Conservation (phyloP, 2,888 invertebrate species). For the Tricholauxania praeusta region DNA sequence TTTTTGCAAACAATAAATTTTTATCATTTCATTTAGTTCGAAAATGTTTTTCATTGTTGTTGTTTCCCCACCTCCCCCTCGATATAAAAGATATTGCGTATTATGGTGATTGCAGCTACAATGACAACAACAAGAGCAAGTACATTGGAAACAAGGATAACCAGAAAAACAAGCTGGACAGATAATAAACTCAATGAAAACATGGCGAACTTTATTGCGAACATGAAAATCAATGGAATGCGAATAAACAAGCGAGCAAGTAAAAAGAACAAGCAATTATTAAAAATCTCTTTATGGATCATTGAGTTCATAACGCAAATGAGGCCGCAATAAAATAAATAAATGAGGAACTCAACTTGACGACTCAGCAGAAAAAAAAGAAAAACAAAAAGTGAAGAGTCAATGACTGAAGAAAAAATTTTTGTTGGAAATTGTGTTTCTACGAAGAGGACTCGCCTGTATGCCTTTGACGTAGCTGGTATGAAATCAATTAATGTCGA, state of each 20-base stretch:
- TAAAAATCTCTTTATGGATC: conserved; percentile 62
- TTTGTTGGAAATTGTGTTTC: too few relatives aligned
- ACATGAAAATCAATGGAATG: conserved; percentile 64
- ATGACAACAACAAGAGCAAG: conserved; percentile 11
- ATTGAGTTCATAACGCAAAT: conserved; percentile 65
- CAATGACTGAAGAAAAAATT: too few relatives aligned
- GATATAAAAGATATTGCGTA: conserved; percentile 5
- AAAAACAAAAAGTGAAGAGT: too few relatives aligned
- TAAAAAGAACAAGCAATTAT: conserved; percentile 55
- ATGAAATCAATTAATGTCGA: too few relatives aligned
- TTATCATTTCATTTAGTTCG: conserved; percentile 34
- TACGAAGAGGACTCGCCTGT: too few relatives aligned
- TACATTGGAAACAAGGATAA: not conserved
- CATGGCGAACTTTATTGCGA: conserved; percentile 26
- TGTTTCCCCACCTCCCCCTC: not conserved
- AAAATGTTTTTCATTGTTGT: not conserved
- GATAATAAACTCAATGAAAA: conserved; percentile 16
- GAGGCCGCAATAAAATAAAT: conserved; percentile 67
- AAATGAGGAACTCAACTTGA: conserved; percentile 53
- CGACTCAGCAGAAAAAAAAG: too few relatives aligned
- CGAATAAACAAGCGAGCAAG: conserved; percentile 49
- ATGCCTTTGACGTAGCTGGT: too few relatives aligned
- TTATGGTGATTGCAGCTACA: conserved; percentile 5
- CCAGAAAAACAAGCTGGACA: not conserved
- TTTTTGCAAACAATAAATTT: conserved; percentile 42